These are phyloP conservation scores for Trididemnum nubilum DNA, from an alignment of 23 tunicate genomes.

Conservation along the genomic window DNA sequence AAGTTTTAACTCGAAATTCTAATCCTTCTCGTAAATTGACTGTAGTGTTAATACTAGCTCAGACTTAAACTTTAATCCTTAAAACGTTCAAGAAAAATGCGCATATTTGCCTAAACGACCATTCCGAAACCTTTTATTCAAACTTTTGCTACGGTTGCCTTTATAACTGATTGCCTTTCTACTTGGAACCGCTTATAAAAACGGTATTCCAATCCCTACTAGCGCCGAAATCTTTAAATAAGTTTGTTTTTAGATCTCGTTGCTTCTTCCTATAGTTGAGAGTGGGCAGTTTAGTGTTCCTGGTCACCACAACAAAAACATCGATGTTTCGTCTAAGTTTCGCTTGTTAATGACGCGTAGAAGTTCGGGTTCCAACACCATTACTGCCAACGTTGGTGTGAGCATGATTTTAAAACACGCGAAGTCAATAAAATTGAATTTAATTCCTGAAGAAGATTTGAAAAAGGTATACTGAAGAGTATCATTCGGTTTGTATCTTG, in stretches of 20 bases:
- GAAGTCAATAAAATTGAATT: conserved; percentile 21
- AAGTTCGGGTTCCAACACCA: not conserved
- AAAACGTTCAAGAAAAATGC: no score
- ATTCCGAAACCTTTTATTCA: no score
- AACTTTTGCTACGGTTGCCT: no score
- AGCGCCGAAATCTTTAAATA: no score
- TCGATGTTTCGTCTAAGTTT: conserved; percentile 50
- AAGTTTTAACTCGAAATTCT: no score
- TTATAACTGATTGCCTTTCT: no score
- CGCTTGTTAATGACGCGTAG: conserved; percentile 83
- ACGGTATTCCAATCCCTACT: no score
- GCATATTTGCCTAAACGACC: no score
- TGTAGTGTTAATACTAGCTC: no score
- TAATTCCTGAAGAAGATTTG: conserved; percentile 45
- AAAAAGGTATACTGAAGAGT: conserved; percentile 59
- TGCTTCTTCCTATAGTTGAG: conserved; percentile 80
- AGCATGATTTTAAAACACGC: conserved; percentile 57
- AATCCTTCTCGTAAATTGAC: no score
- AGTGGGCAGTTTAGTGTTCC: conserved; percentile 51
- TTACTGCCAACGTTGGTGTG: conserved; percentile 9
- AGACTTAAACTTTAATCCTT: no score
- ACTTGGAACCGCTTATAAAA: no score
- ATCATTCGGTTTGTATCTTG: not conserved
- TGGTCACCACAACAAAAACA: conserved; percentile 45
- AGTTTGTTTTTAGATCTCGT: conserved; percentile 51